Conservation (phyloP, 2,113 vertebrate species). For the Peromyscus leucopus region DNA sequence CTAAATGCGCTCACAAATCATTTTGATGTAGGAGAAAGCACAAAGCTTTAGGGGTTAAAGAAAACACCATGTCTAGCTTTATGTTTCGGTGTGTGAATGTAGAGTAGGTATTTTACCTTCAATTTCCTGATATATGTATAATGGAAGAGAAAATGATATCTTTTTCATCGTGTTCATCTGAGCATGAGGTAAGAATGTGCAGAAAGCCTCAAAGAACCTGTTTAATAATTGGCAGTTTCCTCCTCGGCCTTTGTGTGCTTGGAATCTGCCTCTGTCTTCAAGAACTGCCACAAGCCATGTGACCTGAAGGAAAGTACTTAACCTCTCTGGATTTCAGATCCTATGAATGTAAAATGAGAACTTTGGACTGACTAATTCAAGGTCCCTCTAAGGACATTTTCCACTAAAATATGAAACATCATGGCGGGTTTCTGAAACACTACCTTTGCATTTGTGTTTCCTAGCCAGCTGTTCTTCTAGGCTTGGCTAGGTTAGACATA, state of each 20-base stretch:
- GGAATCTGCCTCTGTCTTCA: slow-evolving; percentile 11
- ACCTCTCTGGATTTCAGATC: slow-evolving; percentile 28
- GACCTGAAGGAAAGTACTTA: slow-evolving; percentile 58
- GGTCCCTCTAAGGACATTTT: slow-evolving; percentile 54
- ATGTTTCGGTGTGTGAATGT: neutral
- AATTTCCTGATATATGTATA: neutral
- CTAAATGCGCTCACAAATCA: neutral
- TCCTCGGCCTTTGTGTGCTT: neutral
- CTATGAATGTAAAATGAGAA: slow-evolving; percentile 38
- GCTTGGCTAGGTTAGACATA: slow-evolving; percentile 69
- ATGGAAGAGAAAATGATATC: slow-evolving; percentile 41
- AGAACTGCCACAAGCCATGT: slow-evolving; percentile 14
- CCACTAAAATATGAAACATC: slow-evolving; percentile 60
- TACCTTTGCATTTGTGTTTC: slow-evolving; percentile 46
- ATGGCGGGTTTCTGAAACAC: slow-evolving; percentile 61
- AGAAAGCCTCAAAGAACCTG: slow-evolving; percentile 46
- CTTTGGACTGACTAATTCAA: slow-evolving; percentile 28
- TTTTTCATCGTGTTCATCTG: slow-evolving; percentile 17
- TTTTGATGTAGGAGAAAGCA: neutral
- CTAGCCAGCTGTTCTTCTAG: slow-evolving; percentile 76
- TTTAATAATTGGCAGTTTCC: slow-evolving; percentile 47
- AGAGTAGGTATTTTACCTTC: neutral
- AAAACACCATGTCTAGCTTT: neutral
- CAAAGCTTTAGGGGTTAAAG: neutral
- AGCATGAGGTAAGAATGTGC: slow-evolving; percentile 2